Evolutionary conservation across 2,113 vertebrate genomes (phyloP).

Genomic region (Ciconia maguari): DNA sequence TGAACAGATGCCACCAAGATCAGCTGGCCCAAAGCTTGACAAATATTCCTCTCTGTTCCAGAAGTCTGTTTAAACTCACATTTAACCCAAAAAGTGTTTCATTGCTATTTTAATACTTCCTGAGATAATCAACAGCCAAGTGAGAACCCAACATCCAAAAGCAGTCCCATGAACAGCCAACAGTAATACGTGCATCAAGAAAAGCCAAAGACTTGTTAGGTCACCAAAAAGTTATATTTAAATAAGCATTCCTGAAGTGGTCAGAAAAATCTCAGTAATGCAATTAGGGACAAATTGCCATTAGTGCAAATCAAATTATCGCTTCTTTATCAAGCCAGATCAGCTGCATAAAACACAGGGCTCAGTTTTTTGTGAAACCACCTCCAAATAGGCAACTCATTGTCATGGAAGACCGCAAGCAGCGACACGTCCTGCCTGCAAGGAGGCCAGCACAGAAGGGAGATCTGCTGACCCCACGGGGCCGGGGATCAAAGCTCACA

Average conservation of each 20-base stretch:
- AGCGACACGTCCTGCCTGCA: background rate
- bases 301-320: fast-evolving
- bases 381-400: background rate
- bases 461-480: background rate
- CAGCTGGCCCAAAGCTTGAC: background rate
- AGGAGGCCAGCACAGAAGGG: background rate
- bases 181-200: background rate
- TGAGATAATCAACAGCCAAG: background rate
- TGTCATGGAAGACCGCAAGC: background rate
- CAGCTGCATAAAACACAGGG: background rate
- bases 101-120: background rate
- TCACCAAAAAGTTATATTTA: background rate
- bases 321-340: no score
- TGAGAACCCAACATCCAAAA: background rate
- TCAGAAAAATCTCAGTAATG: background rate
- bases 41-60: background rate
- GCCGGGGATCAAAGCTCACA: background rate
- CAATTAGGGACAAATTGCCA: background rate
- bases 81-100: background rate
- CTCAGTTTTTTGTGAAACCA: background rate
- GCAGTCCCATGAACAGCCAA: background rate
- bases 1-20: background rate
- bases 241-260: background rate
- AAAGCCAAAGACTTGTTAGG: background rate
- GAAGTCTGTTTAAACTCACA: no score